Conservation (phyloP, 2,113 vertebrate species). For the Arenaria interpres region DNA sequence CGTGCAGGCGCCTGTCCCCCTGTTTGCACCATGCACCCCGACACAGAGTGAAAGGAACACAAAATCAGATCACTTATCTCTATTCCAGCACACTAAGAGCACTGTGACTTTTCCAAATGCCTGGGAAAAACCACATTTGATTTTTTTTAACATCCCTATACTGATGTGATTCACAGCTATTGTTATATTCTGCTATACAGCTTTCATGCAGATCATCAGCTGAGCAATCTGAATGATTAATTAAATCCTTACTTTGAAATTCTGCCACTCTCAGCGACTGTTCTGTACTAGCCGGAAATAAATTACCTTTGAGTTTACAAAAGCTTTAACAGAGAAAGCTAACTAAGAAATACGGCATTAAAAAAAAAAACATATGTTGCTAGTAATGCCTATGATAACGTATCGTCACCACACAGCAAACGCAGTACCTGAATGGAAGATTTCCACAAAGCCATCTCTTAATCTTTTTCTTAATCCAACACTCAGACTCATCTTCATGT, state of each 20-base stretch:
- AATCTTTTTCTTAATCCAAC: constrained; percentile 68
- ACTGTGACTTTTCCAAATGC: not conserved
- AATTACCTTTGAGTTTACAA: not conserved
- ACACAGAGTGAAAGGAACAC: not conserved
- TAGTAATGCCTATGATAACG: not conserved
- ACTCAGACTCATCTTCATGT: constrained; percentile 45
- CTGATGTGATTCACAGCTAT: not conserved
- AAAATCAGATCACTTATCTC: not conserved
- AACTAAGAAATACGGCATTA: not conserved
- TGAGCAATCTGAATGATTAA: not conserved
- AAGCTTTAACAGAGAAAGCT: not conserved
- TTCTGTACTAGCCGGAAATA: not conserved
- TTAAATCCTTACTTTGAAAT: not conserved
- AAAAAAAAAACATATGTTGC: not conserved
- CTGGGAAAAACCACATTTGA: not conserved
- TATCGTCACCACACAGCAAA: not conserved
- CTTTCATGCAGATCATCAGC: not conserved
- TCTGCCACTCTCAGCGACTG: not conserved
- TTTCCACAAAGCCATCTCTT: constrained; percentile 41
- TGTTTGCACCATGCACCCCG: not conserved
- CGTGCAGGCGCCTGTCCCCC: rapidly evolving
- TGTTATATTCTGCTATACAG: not conserved
- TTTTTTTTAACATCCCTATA: not conserved
- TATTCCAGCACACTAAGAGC: not conserved
- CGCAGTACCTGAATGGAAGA: constrained; percentile 30